Conservation (phyloP, 2,113 vertebrate genomes). For the Rhegmatorhina hoffmannsi region DNA sequence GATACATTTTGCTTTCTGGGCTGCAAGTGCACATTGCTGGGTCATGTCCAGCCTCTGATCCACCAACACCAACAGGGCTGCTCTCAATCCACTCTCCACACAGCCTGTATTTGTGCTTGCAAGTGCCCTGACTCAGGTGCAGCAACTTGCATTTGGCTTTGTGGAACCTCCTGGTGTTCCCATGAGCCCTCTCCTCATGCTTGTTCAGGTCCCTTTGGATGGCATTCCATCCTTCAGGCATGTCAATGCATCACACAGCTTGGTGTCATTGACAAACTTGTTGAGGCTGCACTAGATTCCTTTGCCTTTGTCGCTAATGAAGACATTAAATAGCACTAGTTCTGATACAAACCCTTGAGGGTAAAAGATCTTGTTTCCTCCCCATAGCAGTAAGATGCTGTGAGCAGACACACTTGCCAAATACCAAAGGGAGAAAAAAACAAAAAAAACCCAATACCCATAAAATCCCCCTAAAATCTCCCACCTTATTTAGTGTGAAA, state of each 20-base stretch:
- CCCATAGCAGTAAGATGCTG: background rate
- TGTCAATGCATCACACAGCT: fast-evolving
- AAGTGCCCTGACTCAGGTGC: background rate
- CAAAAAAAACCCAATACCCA: background rate
- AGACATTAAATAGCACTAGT: background rate
- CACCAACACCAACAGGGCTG: background rate
- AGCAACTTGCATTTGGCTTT: background rate
- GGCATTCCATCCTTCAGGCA: background rate
- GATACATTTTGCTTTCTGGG: too few species aligned
- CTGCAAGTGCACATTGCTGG: background rate
- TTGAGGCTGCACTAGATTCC: background rate
- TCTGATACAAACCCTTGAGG: too few species aligned
- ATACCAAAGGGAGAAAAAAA: background rate
- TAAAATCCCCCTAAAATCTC: background rate
- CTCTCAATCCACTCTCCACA: background rate
- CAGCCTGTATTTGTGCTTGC: background rate
- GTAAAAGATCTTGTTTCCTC: background rate
- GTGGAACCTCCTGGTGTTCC: background rate
- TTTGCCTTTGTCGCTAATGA: fast-evolving
- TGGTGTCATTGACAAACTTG: background rate
- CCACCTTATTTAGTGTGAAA: background rate
- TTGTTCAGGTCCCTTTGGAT: background rate
- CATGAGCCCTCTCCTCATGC: fast-evolving
- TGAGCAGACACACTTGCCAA: background rate
- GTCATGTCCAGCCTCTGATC: too few species aligned